Evolutionary conservation across 2,113 vertebrate species (phyloP).

Genomic region (Otis tarda): DNA sequence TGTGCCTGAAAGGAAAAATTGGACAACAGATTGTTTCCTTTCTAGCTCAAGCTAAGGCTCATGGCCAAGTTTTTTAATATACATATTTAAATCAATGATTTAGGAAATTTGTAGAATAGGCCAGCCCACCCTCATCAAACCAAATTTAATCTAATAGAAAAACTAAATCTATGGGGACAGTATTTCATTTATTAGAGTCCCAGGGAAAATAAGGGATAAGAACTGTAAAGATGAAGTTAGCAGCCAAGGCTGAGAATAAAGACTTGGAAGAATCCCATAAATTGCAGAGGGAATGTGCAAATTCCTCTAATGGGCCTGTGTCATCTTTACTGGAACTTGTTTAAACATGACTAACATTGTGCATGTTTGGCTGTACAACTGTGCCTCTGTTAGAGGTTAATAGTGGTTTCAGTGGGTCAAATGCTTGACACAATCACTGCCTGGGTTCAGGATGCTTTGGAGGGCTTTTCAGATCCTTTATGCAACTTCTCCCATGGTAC

Average conservation of each 20-base stretch:
- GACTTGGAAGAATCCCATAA: not conserved
- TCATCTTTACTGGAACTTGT: constrained; percentile 55
- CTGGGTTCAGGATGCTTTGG: not conserved
- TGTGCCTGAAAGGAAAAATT: not conserved
- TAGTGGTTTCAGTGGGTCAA: constrained; percentile 39
- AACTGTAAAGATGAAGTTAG: constrained; percentile 6
- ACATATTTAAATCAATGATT: not conserved
- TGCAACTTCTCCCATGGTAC: not conserved
- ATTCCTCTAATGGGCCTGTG: constrained; percentile 28
- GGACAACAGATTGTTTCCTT: not conserved
- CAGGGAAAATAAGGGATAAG: not conserved
- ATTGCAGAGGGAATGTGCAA: not conserved
- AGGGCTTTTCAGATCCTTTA: constrained; percentile 19
- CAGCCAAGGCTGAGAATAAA: constrained; percentile 9
- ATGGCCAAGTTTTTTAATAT: not conserved
- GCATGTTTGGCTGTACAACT: constrained; percentile 28
- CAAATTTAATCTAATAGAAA: not conserved
- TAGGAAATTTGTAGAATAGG: not conserved
- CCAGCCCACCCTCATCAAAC: not conserved
- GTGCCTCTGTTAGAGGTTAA: constrained; percentile 39
- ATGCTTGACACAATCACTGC: constrained; percentile 40
- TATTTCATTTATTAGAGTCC: not conserved
- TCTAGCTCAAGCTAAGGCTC: not conserved
- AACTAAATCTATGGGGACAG: not conserved
- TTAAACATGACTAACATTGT: constrained; percentile 41